Evolutionary conservation across 2,113 vertebrate genomes (phyloP).

Genomic region (Colistium nudipinnis): DNA sequence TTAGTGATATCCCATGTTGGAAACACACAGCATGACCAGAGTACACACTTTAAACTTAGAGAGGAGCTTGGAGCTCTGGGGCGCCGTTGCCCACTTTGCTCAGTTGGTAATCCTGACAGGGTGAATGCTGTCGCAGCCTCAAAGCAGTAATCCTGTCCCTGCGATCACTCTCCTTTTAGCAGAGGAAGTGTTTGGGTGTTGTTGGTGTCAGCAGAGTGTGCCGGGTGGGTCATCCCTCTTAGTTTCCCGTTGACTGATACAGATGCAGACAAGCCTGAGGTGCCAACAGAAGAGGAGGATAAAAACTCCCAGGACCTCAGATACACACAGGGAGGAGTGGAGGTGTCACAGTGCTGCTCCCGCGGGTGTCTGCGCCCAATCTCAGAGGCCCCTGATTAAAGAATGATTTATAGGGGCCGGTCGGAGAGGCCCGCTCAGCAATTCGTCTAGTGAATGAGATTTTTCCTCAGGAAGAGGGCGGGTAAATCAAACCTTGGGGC

Average conservation of each 20-base stretch:
- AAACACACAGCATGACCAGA: neutral
- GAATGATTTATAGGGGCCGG: constrained; percentile 83
- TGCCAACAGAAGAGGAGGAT: constrained; percentile 59
- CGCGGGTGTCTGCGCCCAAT: constrained; percentile 70
- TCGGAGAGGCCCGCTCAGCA: constrained; percentile 74
- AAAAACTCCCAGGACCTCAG: constrained; percentile 57
- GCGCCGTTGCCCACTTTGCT: constrained; percentile 1
- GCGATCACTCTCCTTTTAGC: constrained; percentile 2
- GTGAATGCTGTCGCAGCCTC: neutral
- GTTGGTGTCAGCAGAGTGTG: constrained; percentile 33
- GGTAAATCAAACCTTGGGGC: constrained; percentile 82
- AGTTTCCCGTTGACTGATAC: constrained; percentile 62
- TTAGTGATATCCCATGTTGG: neutral
- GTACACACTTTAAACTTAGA: neutral
- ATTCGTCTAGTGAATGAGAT: constrained; percentile 83
- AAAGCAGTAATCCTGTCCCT: constrained; percentile 17
- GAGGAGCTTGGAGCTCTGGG: neutral
- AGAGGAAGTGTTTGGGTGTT: constrained; percentile 26
- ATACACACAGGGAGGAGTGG: constrained; percentile 68
- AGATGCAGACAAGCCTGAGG: constrained; percentile 66
- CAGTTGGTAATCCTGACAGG: neutral
- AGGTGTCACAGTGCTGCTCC: constrained; percentile 71
- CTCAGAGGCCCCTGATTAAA: constrained; percentile 83
- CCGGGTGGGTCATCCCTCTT: constrained; percentile 56
- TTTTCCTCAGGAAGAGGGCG: constrained; percentile 78